These are phyloP conservation scores for Strix occidentalis DNA, from an alignment of 2,797 vertebrate genomes.

Conservation along the genomic window DNA sequence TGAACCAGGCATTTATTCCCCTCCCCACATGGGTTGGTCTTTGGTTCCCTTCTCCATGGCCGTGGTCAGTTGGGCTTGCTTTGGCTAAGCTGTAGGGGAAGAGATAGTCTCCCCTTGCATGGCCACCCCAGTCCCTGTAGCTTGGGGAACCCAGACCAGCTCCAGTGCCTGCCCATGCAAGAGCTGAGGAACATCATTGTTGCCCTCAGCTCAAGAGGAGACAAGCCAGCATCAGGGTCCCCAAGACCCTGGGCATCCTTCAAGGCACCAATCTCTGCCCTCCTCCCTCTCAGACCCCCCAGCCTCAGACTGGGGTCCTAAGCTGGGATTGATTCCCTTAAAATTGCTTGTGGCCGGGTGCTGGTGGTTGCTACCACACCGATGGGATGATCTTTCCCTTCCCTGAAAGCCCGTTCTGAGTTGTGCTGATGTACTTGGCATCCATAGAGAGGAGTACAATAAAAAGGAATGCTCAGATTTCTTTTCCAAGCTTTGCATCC, in stretches of 20 bases:
- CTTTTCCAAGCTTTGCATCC: not conserved
- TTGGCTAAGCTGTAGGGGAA: not conserved
- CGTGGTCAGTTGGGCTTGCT: fast-evolving
- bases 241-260: not conserved
- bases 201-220: not conserved
- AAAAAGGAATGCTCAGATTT: not conserved
- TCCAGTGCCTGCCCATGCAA: not conserved
- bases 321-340: not conserved
- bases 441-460: not conserved
- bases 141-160: not conserved
- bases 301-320: fast-evolving
- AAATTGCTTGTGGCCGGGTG: not conserved
- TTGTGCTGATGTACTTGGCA: not conserved
- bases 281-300: not conserved
- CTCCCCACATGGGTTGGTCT: not conserved
- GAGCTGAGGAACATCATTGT: fast-evolving
- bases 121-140: not conserved
- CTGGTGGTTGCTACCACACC: not conserved
- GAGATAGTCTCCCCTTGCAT: not conserved
- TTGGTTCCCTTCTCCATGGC: not conserved
- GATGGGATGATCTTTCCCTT: not conserved
- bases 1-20: not conserved
- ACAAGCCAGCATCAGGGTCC: not conserved
- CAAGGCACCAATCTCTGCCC: not conserved
- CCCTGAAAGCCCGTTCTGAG: not conserved